These are phyloP conservation scores for Entomobrya multifasciata DNA, from an alignment of 2,888 invertebrate genomes.

Conservation along the genomic window DNA sequence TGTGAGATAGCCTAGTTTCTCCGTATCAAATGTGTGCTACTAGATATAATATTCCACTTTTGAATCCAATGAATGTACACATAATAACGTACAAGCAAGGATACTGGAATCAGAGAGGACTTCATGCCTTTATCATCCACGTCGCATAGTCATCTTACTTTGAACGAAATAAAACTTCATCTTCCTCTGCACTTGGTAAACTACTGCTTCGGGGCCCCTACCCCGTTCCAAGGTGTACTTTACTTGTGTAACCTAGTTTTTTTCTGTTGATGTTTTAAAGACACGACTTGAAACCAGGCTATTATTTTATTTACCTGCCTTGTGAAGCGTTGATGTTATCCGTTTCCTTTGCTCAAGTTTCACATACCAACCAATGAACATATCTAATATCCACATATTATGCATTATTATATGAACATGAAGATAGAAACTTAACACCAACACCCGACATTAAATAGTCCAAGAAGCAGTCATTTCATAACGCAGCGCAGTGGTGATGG, in stretches of 20 bases:
- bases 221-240: slow-evolving; percentile 12
- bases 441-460: slow-evolving; percentile 6
- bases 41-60: neutral
- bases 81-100: neutral
- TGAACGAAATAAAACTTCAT: slow-evolving; percentile 18
- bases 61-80: too few species aligned
- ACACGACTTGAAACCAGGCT: slow-evolving; percentile 1
- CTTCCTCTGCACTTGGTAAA: neutral
- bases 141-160: slow-evolving; percentile 4
- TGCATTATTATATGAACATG: neutral
- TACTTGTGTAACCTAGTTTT: slow-evolving; percentile 35
- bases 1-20: slow-evolving; percentile 24
- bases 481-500: neutral
- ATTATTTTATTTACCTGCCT: slow-evolving; percentile 35
- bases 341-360: slow-evolving; percentile 40
- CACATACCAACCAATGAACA: neutral
- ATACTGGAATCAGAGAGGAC: neutral
- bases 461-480: slow-evolving; percentile 8
- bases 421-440: slow-evolving; percentile 39
- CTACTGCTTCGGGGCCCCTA: slow-evolving; percentile 19
- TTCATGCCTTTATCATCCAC: neutral
- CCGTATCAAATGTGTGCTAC: neutral
- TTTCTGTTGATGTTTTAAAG: slow-evolving; percentile 27
- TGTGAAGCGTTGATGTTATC: slow-evolving; percentile 36
- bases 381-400: neutral